Percentiles rank a stretch among this genome's conserved stretches.
These are phyloP conservation scores for Sthenelais limicola DNA, from an alignment of 2,888 invertebrate species.

Conservation along the genomic window DNA sequence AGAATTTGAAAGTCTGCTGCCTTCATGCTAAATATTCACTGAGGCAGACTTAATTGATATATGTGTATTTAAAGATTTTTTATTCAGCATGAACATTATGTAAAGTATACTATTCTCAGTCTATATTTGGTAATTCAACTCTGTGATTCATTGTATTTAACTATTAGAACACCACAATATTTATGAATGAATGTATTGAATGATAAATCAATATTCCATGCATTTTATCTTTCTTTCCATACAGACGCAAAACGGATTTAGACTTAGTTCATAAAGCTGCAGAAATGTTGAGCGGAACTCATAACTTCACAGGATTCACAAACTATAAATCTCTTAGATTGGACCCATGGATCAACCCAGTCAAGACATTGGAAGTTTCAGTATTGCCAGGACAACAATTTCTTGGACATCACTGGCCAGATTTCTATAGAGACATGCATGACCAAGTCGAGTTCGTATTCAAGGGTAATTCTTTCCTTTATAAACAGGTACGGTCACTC, in stretches of 20 bases:
- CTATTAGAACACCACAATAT: no score
- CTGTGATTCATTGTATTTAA: no score
- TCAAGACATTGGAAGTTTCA: slow-evolving; percentile 31
- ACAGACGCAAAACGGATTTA: slow-evolving; percentile 43
- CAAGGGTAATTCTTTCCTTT: slow-evolving; percentile 46
- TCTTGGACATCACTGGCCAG: slow-evolving; percentile 8
- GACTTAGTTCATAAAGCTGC: slow-evolving; percentile 43
- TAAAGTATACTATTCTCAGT: no score
- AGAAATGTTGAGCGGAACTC: slow-evolving; percentile 43
- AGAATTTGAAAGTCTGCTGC: not conserved
- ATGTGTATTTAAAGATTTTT: no score
- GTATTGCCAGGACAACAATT: slow-evolving; percentile 6
- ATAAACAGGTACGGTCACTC: slow-evolving; percentile 46
- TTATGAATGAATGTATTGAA: no score
- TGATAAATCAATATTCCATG: not conserved
- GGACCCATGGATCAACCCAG: slow-evolving; percentile 38
- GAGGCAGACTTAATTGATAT: no score
- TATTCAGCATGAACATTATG: no score
- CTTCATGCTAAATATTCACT: not conserved
- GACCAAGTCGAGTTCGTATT: slow-evolving; percentile 44
- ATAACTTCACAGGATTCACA: slow-evolving; percentile 50
- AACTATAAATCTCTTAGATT: not conserved
- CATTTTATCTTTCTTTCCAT: not conserved
- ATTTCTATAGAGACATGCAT: not conserved
- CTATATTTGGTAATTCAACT: no score